phyloP scores from a whole-genome alignment of 2,113 vertebrate species.

The Notiomystis cincta region DNA sequence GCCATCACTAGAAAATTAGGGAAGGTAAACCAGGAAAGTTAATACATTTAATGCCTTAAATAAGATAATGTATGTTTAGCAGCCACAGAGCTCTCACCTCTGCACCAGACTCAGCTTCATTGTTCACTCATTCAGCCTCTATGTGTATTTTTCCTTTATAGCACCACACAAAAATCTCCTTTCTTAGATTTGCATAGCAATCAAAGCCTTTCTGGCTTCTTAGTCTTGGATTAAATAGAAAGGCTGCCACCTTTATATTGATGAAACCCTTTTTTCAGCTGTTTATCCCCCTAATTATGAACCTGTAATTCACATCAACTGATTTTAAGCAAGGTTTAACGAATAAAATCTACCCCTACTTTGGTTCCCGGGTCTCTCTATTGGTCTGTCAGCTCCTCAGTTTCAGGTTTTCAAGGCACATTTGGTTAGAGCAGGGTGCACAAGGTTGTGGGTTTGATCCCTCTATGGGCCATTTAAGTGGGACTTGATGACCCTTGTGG shows the following conservation, averaged over 20 bases:
- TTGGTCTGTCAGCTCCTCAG: neutral
- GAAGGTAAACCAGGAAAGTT: fast-evolving
- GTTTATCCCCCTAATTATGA: neutral
- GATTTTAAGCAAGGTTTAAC: neutral
- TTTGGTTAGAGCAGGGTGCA: neutral
- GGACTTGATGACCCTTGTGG: neutral
- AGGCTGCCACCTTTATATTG: neutral
- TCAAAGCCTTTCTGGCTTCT: fast-evolving
- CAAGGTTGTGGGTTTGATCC: neutral
- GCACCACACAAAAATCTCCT: fast-evolving
- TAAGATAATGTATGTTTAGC: fast-evolving
- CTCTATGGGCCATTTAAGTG: neutral
- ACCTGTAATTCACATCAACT: neutral
- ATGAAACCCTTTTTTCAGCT: neutral
- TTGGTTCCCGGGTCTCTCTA: fast-evolving
- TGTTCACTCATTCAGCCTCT: neutral
- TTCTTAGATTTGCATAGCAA: fast-evolving
- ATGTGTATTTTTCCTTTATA: fast-evolving
- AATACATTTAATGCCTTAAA: fast-evolving
- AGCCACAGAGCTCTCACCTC: neutral
- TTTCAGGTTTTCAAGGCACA: neutral
- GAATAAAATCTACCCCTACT: neutral
- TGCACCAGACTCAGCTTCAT: neutral
- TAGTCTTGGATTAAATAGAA: fast-evolving
- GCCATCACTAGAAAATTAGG: neutral